Evolutionary conservation across 2,113 vertebrate genomes (phyloP).

Genomic region (Crotophaga sulcirostris): DNA sequence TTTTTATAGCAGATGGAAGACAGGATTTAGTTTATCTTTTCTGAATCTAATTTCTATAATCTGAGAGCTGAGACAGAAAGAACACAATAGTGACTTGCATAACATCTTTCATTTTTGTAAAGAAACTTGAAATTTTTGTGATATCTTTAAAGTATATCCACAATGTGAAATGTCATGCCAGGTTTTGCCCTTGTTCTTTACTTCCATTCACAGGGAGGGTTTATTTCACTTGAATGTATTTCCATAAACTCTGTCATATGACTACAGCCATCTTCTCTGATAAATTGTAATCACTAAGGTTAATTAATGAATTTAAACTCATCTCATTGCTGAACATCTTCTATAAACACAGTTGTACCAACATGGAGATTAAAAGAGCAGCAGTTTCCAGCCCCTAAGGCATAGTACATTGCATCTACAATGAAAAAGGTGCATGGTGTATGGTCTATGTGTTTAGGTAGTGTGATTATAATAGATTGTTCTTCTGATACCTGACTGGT

Average conservation of each 20-base stretch:
- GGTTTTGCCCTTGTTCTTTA: not conserved
- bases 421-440: not conserved
- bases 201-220: not conserved
- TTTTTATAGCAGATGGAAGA: not conserved
- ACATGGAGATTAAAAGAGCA: not conserved
- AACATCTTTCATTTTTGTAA: not conserved
- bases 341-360: not conserved
- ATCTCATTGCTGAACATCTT: not conserved
- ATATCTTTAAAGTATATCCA: not conserved
- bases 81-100: not conserved
- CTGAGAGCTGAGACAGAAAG: not conserved
- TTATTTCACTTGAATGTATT: not conserved
- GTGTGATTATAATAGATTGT: not conserved
- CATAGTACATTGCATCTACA: not conserved
- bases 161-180: not conserved
- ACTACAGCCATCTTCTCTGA: not conserved
- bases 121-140: not conserved
- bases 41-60: not conserved
- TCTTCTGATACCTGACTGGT: not conserved
- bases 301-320: constrained; percentile 5
- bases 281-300: not conserved
- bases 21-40: not conserved
- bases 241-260: not conserved
- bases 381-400: not conserved
- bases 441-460: not conserved